These are phyloP conservation scores for Anoplolepis gracilipes DNA, from an alignment of 1,140 invertebrate genomes.

Conservation along the genomic window DNA sequence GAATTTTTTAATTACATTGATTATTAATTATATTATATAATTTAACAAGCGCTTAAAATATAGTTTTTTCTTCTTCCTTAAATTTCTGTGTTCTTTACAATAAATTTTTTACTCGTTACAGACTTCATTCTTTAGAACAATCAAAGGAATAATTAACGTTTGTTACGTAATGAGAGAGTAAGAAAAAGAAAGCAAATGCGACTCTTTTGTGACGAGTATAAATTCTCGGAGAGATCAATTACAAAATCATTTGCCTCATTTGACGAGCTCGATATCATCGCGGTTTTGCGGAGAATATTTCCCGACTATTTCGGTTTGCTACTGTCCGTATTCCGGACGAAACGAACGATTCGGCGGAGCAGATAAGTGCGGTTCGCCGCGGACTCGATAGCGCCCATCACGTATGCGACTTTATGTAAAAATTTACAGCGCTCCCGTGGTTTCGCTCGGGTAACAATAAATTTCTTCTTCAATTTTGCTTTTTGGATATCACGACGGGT, in stretches of 20 bases:
- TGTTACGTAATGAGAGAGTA: conserved; percentile 6
- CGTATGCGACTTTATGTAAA: conserved; percentile 54
- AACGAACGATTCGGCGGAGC: conserved; percentile 39
- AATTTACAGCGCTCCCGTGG: conserved; percentile 22
- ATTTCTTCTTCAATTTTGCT: conserved; percentile 47
- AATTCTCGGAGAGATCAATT: conserved; percentile 35
- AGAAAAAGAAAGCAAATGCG: neutral
- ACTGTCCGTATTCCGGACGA: neutral
- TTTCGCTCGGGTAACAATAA: conserved; percentile 48
- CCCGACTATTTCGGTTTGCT: conserved; percentile 32
- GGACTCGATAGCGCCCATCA: conserved; percentile 46
- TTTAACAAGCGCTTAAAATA: neutral
- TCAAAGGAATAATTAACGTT: conserved; percentile 29
- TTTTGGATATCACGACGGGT: conserved; percentile 22
- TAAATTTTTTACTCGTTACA: conserved; percentile 11
- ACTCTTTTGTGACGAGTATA: conserved; percentile 22
- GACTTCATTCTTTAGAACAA: neutral
- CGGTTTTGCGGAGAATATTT: conserved; percentile 28
- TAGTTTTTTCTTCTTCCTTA: neutral
- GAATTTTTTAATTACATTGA: neutral
- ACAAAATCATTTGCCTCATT: conserved; percentile 44
- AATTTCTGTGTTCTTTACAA: conserved; percentile 1
- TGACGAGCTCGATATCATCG: neutral
- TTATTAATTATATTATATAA: neutral
- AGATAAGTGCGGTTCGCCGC: conserved; percentile 47